These are phyloP conservation scores for Trinectes maculatus DNA, from an alignment of 2,113 vertebrate species.

Conservation along the genomic window DNA sequence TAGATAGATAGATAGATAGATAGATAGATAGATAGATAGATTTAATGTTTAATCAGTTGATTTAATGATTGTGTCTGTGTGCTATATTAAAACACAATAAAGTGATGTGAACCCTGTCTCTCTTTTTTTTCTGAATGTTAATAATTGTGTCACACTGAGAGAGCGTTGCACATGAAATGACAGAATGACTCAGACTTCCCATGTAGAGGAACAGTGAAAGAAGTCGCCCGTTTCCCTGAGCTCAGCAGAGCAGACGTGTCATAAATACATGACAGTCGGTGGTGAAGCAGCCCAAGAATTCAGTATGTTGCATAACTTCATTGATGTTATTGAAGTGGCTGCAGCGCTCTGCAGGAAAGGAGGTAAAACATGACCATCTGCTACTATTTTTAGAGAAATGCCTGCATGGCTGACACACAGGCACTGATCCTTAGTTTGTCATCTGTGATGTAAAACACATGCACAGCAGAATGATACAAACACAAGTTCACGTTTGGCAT, in stretches of 20 bases:
- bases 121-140: background rate
- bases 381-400: conserved; percentile 69
- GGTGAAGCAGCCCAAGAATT: conserved; percentile 49
- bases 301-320: conserved; percentile 59
- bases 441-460: conserved; percentile 61
- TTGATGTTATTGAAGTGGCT: conserved; percentile 52
- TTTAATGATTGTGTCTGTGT: conserved; percentile 1
- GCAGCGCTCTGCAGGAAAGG: conserved; percentile 37
- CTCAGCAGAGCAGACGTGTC: conserved; percentile 1
- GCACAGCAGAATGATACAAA: conserved; percentile 36
- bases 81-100: background rate
- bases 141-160: background rate
- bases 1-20: background rate
- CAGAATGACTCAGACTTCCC: background rate
- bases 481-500: conserved; percentile 12
- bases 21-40: background rate
- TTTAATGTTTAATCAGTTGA: too few relatives aligned
- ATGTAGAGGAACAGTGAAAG: background rate
- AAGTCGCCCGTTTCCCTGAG: background rate
- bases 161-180: background rate
- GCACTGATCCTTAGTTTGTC: conserved; percentile 32
- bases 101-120: background rate
- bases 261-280: conserved; percentile 21
- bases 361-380: conserved; percentile 64
- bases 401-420: conserved; percentile 11